Base-by-base conservation (phyloP, 2,888 invertebrate genomes). In the Caenorhabditis plicata region DNA sequence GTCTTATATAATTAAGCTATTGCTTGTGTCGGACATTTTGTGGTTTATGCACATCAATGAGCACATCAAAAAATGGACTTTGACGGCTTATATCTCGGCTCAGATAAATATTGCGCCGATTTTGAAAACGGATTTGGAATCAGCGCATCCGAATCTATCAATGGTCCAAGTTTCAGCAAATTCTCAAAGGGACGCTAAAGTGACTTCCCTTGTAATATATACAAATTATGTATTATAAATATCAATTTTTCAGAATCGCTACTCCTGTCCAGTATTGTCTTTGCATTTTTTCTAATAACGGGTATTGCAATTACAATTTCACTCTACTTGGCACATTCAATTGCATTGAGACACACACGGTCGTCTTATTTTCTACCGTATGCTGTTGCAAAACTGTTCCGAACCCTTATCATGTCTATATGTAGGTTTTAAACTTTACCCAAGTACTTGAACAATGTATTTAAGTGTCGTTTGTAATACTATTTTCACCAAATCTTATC, bases 381-480 rank as follows among this genome's bases (percentile, higher is more conserved):
- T 43, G 48, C 56, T 13, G 33, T 55, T n/a, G 31, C 46, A 3
- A 64, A 64, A 23, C 32, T 47, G 1, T 29, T 64, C 13, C 43
- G 64, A 7, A 52, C 60, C n/a, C 33, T 29, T 4, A 41, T 46
- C 3, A 20, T 64, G 33, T 41, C 53, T 4, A 20, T 53, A 2
- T 45, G 64, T 64, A 15, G 29, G 56, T 35, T 26, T 29, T 22
- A 17, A 4, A 22, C 22, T 8, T n/a, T n/a, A n/a, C n/a, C 17
- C 23, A 13, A 29, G 5, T 39, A 19, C 3, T 19, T 19, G 3
- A 19, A 36, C 15, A 17, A 29, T 40, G 17, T n/a, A 27, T 44
- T 62, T 29, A 42, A 68, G 68, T 64, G 11, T 68, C 68, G n/a
- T 48, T 64, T 26, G 48, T 41, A n/a, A 64, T 68, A 41, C 45